Evolutionary conservation across 2,797 vertebrate genomes (phyloP), one percentile per base, ranked within the genome.

Genomic region (Novumbra hubbsi): DNA sequence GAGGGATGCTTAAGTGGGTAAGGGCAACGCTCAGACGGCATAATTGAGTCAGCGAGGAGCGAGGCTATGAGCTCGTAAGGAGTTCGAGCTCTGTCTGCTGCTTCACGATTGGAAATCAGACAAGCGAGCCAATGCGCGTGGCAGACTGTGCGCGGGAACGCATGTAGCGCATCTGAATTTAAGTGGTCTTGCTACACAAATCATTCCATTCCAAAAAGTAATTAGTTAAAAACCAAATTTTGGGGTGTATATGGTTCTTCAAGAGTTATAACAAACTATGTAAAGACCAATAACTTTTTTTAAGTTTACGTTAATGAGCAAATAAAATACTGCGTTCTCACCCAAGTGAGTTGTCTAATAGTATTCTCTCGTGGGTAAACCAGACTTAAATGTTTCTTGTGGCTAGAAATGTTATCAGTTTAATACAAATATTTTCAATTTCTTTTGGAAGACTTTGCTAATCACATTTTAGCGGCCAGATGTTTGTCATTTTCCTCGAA

Each of bases 1-100:
- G 55, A 5, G 76, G 30, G 75, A 49, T 68, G 77, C 77, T 78
- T 76, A 76, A 81, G 74, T 84, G 71, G 74, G 67, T 68, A 68
- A 65, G 73, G 50, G 77, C 83, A 84, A 73, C 76, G 82, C 82
- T 71, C 83, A 76, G 74, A 74, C 77, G 77, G 84, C 73, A 80
- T 60, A 73, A 72, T 50, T 73, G 73, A 84, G 84, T 81, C 67
- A 73, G 80, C 78, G 65, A 72, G 72, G 76, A 72, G 77, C 62
- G 75, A 75, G 60, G 55, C 68, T 34, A 21, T 48, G 48, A 50
- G 72, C 60, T 55, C 52, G 65, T 50, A n/a, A 72, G 65, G 57
- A 32, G 65, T 41, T n/a, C 3, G 27, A 28, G 34, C n/a, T 38
- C 60, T 65, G 28, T 32, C 7, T 34, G 63, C 63, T 32, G 63